Evolutionary conservation across 2,113 vertebrate species (phyloP), one percentile per base, ranked within the genome.

Genomic region (Ptilorrhoa leucosticta): DNA sequence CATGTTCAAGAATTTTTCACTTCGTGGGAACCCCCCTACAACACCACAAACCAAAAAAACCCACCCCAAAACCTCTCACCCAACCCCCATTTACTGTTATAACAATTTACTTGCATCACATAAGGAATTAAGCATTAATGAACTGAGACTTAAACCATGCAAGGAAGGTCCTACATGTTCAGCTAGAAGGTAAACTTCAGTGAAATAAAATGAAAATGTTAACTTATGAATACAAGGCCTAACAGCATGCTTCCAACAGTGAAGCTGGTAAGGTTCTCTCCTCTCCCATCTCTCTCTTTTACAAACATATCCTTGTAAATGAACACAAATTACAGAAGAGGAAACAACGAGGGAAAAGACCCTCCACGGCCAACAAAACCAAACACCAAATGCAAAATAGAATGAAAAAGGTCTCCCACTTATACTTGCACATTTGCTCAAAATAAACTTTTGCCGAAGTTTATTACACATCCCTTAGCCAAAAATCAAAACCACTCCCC

Each of bases 261-360:
- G 13, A 33, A 77, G 57, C 1, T 45, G 10, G 7, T 27, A 22
- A 68, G 42, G 66, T 50, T 53, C 4, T 14, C 15, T 87, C 33
- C 35, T 60, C 21, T 16, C 31, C 23, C 13, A 60, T 21, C 11
- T 26, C 19, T 5, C 30, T 40, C 18, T 50, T 60, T 60, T 18
- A 50, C 64, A 37, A 50, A 26, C 4, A 8, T 13, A 31, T 27
- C 16, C 68, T 81, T 69, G 28, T 45, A 73, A 79, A 92, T 8
- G 5, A 69, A 58, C 13, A 51, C 33, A 64, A 70, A 58, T 17
- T 66, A 63, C 24, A 64, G n/a, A 44, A 61, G 13, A 22, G 3
- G 27, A 87, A 80, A 64, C 0, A 0, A 80, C 1, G 2, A 3
- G 16, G 47, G 23, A 11, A 30, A 70, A 37, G 21, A 33, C 8